A percentile compares a stretch with the other conserved stretches of the same genome.
Conservation (phyloP, 1,140 invertebrate species). For the Euura lappo region DNA sequence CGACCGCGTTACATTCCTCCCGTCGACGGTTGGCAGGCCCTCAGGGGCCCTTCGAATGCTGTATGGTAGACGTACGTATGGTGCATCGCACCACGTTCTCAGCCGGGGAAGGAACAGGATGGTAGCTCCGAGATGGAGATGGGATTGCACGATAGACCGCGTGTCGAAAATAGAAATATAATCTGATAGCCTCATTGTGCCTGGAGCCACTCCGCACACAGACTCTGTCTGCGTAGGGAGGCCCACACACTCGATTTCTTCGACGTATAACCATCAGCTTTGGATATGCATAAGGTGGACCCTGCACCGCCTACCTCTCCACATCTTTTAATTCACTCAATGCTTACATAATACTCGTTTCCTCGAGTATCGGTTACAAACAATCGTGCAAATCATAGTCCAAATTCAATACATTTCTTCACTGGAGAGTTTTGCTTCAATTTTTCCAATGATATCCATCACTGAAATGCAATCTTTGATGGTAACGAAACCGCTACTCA, state of each 20-base stretch:
- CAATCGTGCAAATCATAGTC: not conserved
- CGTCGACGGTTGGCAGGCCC: conserved; percentile 5
- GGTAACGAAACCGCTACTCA: not conserved
- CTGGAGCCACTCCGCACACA: conserved; percentile 49
- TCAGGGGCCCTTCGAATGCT: conserved; percentile 2
- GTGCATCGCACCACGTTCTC: too few relatives aligned
- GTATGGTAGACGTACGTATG: not conserved
- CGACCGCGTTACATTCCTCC: not conserved
- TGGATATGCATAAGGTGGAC: not conserved
- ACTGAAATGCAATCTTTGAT: not conserved
- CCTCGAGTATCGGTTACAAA: not conserved
- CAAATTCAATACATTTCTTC: not conserved
- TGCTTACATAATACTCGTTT: not conserved
- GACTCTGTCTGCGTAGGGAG: conserved; percentile 13
- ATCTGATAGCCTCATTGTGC: conserved; percentile 62
- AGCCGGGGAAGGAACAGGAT: too few relatives aligned
- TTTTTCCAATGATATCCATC: not conserved
- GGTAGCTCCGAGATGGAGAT: conserved; percentile 31
- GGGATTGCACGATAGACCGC: conserved; percentile 57
- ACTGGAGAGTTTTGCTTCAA: too few relatives aligned
- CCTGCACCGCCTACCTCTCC: conserved; percentile 6
- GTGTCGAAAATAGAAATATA: conserved; percentile 63
- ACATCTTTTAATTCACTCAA: conserved; percentile 25
- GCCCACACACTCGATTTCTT: conserved; percentile 11
- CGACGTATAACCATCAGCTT: not conserved